Conservation (phyloP, 2,113 vertebrate species). For the Probosciger aterrimus region DNA sequence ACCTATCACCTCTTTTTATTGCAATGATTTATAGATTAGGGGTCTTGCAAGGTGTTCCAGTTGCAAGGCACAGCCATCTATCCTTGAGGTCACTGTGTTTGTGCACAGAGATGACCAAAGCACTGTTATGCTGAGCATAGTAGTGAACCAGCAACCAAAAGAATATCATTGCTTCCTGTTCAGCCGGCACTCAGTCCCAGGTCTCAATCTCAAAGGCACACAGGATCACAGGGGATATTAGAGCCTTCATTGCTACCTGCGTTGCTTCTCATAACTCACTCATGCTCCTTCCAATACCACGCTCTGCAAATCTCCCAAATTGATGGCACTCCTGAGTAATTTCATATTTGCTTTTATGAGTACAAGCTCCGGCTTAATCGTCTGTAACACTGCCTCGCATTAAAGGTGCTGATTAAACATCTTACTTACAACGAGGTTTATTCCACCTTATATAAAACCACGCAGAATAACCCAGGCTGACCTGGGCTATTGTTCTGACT, state of each 20-base stretch:
- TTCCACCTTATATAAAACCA: background rate
- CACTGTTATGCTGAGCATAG: background rate
- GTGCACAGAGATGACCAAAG: background rate
- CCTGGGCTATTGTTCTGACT: background rate
- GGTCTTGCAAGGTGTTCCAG: background rate
- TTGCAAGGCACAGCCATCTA: background rate
- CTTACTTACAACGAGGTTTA: background rate
- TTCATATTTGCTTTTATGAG: background rate
- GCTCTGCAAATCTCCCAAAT: background rate
- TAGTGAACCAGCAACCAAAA: background rate
- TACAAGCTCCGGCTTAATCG: background rate
- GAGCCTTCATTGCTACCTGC: background rate
- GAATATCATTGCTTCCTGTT: background rate
- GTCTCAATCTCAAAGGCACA: background rate
- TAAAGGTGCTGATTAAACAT: slow-evolving; percentile 26
- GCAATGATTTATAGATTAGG: background rate
- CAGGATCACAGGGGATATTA: background rate
- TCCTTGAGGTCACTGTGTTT: background rate
- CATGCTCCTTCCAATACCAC: background rate
- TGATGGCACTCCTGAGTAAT: background rate
- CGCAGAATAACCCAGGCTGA: background rate
- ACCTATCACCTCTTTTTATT: background rate
- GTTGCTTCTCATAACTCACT: background rate
- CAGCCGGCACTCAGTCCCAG: background rate
- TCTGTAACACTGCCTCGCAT: background rate